A percentile compares a stretch with the other conserved stretches of the same genome.
phyloP scores from a whole-genome alignment of 2,888 invertebrate species.

The Cistogaster globosa region DNA sequence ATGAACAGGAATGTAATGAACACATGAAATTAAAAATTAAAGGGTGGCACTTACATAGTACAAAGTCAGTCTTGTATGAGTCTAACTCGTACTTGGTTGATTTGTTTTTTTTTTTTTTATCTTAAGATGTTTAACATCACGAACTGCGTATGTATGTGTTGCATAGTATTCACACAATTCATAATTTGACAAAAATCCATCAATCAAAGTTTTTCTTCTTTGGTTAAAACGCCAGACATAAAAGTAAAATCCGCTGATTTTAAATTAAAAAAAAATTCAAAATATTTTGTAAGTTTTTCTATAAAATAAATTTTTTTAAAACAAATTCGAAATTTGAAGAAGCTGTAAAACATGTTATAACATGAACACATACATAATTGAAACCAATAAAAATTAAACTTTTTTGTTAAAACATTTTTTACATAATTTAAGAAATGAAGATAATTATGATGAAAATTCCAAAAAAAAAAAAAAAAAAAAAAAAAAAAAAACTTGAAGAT shows the following conservation, averaged over 20 bases:
- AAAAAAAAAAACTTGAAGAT: conserved; percentile 38
- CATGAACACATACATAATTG: conserved; percentile 60
- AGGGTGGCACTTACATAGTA: too few relatives aligned
- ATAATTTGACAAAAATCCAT: conserved; percentile 49
- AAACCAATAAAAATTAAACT: conserved; percentile 46
- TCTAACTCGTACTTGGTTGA: too few relatives aligned
- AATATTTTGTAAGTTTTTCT: conserved; percentile 26
- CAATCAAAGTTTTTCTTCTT: conserved; percentile 36
- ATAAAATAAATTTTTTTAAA: conserved; percentile 29
- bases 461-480: conserved; percentile 25
- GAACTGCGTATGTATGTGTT: too few relatives aligned
- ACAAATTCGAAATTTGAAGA: conserved; percentile 52
- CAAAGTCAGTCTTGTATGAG: too few relatives aligned
- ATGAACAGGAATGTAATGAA: too few relatives aligned
- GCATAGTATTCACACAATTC: conserved; percentile 20
- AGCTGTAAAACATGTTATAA: conserved; percentile 65
- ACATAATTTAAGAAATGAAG: conserved; percentile 21
- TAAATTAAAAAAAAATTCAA: conserved; percentile 28
- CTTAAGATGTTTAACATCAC: too few relatives aligned
- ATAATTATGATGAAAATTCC: conserved; percentile 54
- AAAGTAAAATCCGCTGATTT: conserved; percentile 30
- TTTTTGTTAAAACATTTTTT: conserved; percentile 24
- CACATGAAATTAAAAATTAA: too few relatives aligned
- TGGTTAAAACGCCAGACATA: conserved; percentile 10
- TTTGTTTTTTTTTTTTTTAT: too few relatives aligned